Percentiles rank a stretch among this genome's conserved stretches.
Conservation (phyloP, 2,888 invertebrate species). For the Temnothorax rugatulus region DNA sequence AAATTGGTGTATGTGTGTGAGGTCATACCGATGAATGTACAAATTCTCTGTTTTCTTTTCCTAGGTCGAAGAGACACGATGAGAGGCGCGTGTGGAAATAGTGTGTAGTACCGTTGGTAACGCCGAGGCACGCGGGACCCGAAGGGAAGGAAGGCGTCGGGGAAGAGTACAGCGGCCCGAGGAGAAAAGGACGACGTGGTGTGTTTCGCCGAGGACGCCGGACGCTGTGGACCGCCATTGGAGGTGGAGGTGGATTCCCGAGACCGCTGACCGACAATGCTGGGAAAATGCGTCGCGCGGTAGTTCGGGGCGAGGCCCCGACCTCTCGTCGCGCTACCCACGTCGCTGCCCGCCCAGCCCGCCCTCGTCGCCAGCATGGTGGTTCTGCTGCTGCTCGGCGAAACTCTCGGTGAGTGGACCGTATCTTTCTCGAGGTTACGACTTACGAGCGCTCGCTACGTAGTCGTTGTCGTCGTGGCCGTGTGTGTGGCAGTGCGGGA, state of each 20-base stretch:
- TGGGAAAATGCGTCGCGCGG: conserved; percentile 45
- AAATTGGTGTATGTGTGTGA: too few species aligned
- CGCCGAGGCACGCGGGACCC: neutral
- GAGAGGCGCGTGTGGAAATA: conserved; percentile 64
- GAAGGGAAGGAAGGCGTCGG: neutral
- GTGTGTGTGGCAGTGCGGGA: conserved; percentile 29
- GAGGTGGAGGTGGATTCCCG: conserved; percentile 41
- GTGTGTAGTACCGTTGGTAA: conserved; percentile 51
- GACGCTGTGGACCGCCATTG: neutral
- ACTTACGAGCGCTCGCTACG: conserved; percentile 20
- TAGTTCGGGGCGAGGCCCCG: conserved; percentile 76
- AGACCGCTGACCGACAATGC: conserved; percentile 34
- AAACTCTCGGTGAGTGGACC: conserved; percentile 80
- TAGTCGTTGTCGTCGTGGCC: neutral
- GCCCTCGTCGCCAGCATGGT: neutral
- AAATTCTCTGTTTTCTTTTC: too few species aligned
- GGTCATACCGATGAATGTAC: too few species aligned
- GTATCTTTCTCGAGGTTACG: conserved; percentile 56
- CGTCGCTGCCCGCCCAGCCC: conserved; percentile 59
- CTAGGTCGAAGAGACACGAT: too few species aligned
- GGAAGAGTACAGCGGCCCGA: too few species aligned
- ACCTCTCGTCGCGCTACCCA: conserved; percentile 65
- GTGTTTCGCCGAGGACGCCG: neutral
- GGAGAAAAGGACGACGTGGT: neutral
- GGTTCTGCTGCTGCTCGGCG: conserved; percentile 76